Conservation (phyloP, 2,113 vertebrate genomes). For the Pogonocichla stellata region DNA sequence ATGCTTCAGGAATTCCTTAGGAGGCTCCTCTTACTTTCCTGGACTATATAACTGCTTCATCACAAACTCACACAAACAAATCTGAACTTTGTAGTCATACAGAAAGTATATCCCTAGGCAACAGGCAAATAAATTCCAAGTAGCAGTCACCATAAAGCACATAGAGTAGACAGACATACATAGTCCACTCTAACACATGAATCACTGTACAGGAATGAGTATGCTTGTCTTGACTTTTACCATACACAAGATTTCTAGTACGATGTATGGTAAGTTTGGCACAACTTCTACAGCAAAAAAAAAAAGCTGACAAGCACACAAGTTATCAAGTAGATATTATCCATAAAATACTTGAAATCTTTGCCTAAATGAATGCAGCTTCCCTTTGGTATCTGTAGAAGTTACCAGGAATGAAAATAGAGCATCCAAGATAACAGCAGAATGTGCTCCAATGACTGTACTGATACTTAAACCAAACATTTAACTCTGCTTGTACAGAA, state of each 20-base stretch:
- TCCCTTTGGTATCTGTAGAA: not conserved
- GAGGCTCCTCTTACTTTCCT: not conserved
- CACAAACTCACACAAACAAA: conserved; percentile 3
- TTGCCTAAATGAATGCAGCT: not conserved
- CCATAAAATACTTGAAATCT: not conserved
- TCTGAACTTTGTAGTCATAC: conserved; percentile 37
- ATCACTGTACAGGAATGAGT: conserved; percentile 34
- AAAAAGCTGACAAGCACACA: not conserved
- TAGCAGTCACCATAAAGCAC: conserved; percentile 22
- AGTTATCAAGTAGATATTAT: not conserved
- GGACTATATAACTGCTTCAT: not conserved
- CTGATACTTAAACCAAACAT: not conserved
- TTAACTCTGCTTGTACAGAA: not conserved
- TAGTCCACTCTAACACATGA: not conserved
- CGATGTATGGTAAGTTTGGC: not conserved
- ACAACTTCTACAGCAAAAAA: not conserved
- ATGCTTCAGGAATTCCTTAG: not conserved
- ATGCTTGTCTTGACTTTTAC: not conserved
- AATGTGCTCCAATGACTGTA: not conserved
- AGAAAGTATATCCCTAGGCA: conserved; percentile 53
- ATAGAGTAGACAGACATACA: not conserved
- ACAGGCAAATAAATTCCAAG: conserved; percentile 49
- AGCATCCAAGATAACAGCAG: not conserved
- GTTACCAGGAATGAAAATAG: not conserved
- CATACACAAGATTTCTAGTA: not conserved